Evolutionary conservation across 2,888 invertebrate species (phyloP).

Genomic region (Cheiracanthium punctorium): DNA sequence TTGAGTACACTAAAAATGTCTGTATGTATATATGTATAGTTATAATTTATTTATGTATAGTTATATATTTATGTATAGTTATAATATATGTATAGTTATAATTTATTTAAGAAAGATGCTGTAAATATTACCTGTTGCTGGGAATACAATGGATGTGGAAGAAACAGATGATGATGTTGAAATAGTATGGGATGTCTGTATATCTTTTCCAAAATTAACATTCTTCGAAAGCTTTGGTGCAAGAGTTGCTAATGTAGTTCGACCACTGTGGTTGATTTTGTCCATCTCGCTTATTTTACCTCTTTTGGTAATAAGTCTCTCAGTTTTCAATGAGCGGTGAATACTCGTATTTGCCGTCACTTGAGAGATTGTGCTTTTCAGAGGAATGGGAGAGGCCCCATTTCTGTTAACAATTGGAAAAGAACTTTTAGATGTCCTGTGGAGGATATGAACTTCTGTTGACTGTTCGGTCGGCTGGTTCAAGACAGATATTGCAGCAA

Average conservation of each 20-base stretch:
- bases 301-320: conserved; percentile 43
- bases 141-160: conserved; percentile 66
- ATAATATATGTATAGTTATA: no score
- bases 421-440: conserved; percentile 58
- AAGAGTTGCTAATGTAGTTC: conserved; percentile 55
- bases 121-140: conserved; percentile 56
- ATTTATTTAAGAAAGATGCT: no score
- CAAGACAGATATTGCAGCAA: conserved; percentile 53
- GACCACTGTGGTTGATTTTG: conserved; percentile 36
- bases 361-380: conserved; percentile 63
- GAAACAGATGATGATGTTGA: conserved; percentile 65
- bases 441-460: conserved; percentile 56
- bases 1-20: no score
- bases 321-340: conserved; percentile 53
- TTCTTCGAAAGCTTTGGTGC: conserved; percentile 61
- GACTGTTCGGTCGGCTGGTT: conserved; percentile 47
- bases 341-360: conserved; percentile 59
- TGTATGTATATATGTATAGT: no score
- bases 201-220: conserved; percentile 57
- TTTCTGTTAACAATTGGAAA: conserved; percentile 50
- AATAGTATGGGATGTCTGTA: conserved; percentile 59
- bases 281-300: conserved; percentile 55
- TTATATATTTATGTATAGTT: no score
- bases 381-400: conserved; percentile 49
- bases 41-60: no score